phyloP scores from a whole-genome alignment of 2,113 vertebrate genomes.

The Aplodontia rufa region DNA sequence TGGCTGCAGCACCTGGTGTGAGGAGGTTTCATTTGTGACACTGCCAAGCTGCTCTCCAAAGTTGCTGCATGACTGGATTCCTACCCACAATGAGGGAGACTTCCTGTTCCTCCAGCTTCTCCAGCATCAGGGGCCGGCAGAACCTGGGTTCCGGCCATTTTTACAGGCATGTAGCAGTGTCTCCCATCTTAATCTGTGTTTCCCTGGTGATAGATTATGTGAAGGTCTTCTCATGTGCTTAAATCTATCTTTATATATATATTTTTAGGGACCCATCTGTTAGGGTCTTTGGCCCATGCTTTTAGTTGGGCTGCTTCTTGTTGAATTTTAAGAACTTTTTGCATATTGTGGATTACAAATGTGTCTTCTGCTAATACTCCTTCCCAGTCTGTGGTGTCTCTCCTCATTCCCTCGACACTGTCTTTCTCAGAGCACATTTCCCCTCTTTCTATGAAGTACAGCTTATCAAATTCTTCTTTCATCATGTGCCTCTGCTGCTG shows the following conservation, averaged over 20 bases:
- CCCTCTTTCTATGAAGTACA: too few species aligned
- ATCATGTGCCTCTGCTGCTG: neutral
- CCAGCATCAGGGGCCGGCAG: accelerated
- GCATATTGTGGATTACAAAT: neutral
- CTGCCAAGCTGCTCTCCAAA: too few species aligned
- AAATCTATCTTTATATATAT: too few species aligned
- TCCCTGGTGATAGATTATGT: neutral
- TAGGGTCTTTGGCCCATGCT: too few species aligned
- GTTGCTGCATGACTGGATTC: too few species aligned
- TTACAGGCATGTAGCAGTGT: too few species aligned
- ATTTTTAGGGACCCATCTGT: too few species aligned
- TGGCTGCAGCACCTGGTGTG: too few species aligned
- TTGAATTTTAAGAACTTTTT: neutral
- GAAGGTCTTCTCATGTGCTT: accelerated
- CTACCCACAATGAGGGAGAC: accelerated
- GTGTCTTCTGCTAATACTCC: too few species aligned
- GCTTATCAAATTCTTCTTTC: neutral
- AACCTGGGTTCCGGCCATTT: accelerated
- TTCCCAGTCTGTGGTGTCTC: too few species aligned
- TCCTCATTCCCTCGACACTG: neutral
- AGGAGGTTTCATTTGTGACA: too few species aligned
- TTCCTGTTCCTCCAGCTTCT: neutral
- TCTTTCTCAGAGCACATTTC: neutral
- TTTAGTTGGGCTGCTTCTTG: neutral
- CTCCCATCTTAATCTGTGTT: neutral